Conservation (phyloP, 2,113 vertebrate species). For the Anguilla rostrata region DNA sequence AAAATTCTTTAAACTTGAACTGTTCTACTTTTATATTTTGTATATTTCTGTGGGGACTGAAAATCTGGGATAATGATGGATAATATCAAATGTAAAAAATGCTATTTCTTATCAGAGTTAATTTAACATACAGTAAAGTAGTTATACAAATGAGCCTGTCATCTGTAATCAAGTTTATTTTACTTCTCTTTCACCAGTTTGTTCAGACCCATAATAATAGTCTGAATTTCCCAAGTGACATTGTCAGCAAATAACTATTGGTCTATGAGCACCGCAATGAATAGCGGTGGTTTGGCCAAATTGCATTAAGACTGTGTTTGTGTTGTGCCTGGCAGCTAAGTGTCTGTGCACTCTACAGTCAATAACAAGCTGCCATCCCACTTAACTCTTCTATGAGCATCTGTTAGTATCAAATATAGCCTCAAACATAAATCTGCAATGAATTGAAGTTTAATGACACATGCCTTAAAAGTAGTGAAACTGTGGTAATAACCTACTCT, state of each 20-base stretch:
- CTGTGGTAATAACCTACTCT: too few species aligned
- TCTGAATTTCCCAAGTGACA: not conserved
- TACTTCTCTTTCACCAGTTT: too few species aligned
- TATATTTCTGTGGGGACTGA: not conserved
- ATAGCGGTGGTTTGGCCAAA: not conserved
- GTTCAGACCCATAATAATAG: too few species aligned
- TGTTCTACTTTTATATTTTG: not conserved
- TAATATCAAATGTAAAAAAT: not conserved
- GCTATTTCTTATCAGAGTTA: not conserved
- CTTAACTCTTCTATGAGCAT: too few species aligned
- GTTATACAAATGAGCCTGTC: not conserved
- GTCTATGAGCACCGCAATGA: not conserved
- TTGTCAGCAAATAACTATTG: not conserved
- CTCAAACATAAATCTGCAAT: too few species aligned
- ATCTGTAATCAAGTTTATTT: too few species aligned
- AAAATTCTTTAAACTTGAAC: not conserved
- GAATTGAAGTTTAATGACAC: too few species aligned
- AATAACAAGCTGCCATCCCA: not conserved
- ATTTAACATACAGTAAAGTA: not conserved
- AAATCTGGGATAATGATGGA: not conserved
- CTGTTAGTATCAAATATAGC: too few species aligned
- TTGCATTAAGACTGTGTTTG: not conserved
- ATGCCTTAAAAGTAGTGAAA: too few species aligned
- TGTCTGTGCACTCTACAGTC: too few species aligned
- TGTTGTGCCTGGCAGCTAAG: not conserved